Evolutionary conservation across 2,797 vertebrate species (phyloP).

Genomic region (Tachyglossus aculeatus): DNA sequence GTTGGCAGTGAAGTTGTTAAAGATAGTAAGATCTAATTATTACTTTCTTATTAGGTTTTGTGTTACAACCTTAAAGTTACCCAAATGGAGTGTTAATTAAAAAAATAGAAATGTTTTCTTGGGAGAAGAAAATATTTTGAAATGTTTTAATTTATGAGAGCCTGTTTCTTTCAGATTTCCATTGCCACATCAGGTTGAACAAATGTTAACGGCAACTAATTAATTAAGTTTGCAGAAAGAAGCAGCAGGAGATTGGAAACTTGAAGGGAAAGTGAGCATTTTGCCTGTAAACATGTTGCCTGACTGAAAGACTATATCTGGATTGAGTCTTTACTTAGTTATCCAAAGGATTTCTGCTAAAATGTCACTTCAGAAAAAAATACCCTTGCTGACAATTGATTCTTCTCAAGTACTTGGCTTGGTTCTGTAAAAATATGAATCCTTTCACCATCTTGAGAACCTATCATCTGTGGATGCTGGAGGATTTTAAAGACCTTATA

Average conservation of each 20-base stretch:
- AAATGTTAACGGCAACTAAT: conserved; percentile 67
- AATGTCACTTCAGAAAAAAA: conserved; percentile 21
- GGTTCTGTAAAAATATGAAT: no score
- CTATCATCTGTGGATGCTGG: no score
- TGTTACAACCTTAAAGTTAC: conserved; percentile 49
- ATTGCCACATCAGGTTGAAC: conserved; percentile 50
- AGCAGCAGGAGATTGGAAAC: conserved; percentile 67
- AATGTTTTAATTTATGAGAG: conserved; percentile 58
- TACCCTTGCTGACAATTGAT: conserved; percentile 11
- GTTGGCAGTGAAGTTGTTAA: not conserved
- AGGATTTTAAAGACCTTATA: no score
- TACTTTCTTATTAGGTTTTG: conserved; percentile 50
- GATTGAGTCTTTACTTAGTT: conserved; percentile 41
- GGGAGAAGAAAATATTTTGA: conserved; percentile 60
- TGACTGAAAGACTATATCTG: conserved; percentile 59
- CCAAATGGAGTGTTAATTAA: conserved; percentile 59
- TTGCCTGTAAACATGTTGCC: conserved; percentile 60
- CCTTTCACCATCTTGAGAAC: no score
- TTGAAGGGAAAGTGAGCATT: conserved; percentile 62
- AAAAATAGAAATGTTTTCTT: conserved; percentile 39
- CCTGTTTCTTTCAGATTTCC: conserved; percentile 39
- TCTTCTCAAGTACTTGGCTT: not conserved
- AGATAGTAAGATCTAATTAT: not conserved
- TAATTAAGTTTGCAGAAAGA: conserved; percentile 67
- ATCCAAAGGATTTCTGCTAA: conserved; percentile 55